Evolutionary conservation across 2,888 invertebrate species (phyloP).

Genomic region (Sussaba pulchella): DNA sequence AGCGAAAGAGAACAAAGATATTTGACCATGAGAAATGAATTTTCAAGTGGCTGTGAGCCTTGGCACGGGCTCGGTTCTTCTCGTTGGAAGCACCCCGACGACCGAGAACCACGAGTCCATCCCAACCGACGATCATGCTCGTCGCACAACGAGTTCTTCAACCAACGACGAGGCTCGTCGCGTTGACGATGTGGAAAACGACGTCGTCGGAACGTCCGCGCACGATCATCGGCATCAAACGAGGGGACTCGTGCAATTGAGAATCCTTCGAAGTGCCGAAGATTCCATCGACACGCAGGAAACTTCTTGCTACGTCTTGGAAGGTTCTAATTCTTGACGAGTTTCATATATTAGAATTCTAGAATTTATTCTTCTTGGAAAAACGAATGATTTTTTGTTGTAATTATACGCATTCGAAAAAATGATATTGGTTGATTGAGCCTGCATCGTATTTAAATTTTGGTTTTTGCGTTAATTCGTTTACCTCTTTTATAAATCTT

Average conservation of each 20-base stretch:
- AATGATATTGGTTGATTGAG: no score
- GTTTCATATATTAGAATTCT: no score
- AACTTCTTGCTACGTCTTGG: slow-evolving; percentile 81
- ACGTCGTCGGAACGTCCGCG: slow-evolving; percentile 1
- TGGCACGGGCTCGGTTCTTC: slow-evolving; percentile 80
- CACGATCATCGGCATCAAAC: slow-evolving; percentile 71
- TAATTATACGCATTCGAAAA: no score
- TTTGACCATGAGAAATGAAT: slow-evolving; percentile 77
- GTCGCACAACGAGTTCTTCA: slow-evolving; percentile 12
- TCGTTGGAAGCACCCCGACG: slow-evolving; percentile 73
- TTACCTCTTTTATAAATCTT: no score
- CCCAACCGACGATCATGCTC: slow-evolving; percentile 12
- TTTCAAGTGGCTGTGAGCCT: slow-evolving; percentile 83
- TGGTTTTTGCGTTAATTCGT: no score
- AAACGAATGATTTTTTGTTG: no score
- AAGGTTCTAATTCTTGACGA: slow-evolving; percentile 75
- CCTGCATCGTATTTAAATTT: no score
- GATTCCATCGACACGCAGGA: slow-evolving; percentile 79
- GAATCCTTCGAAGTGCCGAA: slow-evolving; percentile 77
- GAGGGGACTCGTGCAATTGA: slow-evolving; percentile 81
- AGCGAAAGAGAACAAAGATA: slow-evolving; percentile 51
- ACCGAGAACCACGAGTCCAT: slow-evolving; percentile 23
- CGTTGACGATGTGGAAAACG: neutral
- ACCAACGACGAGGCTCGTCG: neutral
- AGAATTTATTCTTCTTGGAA: no score